Evolutionary conservation across 2,888 invertebrate species (phyloP).

Genomic region (Coleophora deauratella): DNA sequence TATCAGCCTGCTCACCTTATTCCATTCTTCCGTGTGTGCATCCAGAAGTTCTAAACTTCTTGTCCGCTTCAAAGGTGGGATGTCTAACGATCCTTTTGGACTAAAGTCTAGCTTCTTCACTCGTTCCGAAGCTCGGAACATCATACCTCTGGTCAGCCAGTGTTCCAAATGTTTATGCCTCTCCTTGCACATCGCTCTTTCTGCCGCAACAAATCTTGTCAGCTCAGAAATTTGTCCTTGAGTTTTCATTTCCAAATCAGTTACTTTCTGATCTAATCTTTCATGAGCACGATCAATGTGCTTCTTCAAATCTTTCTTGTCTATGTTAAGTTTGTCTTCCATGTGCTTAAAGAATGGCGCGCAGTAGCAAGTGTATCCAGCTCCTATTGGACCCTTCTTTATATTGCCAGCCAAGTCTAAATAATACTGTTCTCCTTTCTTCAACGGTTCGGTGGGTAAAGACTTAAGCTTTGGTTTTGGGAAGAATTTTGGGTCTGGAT

Average conservation of each 20-base stretch:
- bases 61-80: conserved; percentile 77
- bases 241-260: conserved; percentile 83
- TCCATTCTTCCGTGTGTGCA: conserved; percentile 59
- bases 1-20: conserved; percentile 49
- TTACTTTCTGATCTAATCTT: conserved; percentile 85
- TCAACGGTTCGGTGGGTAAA: conserved; percentile 87
- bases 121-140: conserved; percentile 73
- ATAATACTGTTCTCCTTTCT: conserved; percentile 94
- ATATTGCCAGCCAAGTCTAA: conserved; percentile 96
- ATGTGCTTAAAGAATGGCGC: conserved; percentile 92
- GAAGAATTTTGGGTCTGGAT: conserved; percentile 88
- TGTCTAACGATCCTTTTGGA: conserved; percentile 68
- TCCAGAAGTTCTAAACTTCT: conserved; percentile 82
- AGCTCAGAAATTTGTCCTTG: conserved; percentile 81
- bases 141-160: conserved; percentile 78
- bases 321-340: conserved; percentile 86
- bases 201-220: conserved; percentile 78
- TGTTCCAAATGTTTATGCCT: conserved; percentile 80
- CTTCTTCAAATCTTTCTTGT: conserved; percentile 85
- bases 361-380: conserved; percentile 94
- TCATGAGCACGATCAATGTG: conserved; percentile 87
- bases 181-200: conserved; percentile 76
- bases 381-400: conserved; percentile 95
- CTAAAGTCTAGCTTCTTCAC: conserved; percentile 59
- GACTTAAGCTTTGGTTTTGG: conserved; percentile 90